A percentile compares a stretch with the other conserved stretches of the same genome.
These are phyloP conservation scores for Catostomus latipinnis DNA, from an alignment of 2,797 vertebrate species.

Conservation along the genomic window DNA sequence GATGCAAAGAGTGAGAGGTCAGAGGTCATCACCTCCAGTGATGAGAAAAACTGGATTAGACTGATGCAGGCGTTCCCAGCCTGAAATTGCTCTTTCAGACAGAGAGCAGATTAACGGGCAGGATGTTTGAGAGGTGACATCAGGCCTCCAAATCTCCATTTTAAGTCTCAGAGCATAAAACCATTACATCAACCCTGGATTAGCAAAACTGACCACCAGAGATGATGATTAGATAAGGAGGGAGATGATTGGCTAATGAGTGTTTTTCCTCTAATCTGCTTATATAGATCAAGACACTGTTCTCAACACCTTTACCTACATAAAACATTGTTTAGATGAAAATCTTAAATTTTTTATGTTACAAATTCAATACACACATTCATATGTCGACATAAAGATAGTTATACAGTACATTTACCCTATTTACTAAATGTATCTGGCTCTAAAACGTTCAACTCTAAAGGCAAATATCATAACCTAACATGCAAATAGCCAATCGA, in stretches of 20 bases:
- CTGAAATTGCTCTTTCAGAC: constrained; percentile 46
- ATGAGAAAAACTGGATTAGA: constrained; percentile 32
- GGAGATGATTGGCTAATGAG: constrained; percentile 36
- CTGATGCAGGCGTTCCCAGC: neutral
- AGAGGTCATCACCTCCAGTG: constrained; percentile 6
- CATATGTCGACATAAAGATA: no score
- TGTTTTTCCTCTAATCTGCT: constrained; percentile 23
- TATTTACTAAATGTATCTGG: no score
- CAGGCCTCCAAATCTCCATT: constrained; percentile 35
- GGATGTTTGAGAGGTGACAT: constrained; percentile 36
- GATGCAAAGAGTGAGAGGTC: neutral
- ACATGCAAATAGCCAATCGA: no score
- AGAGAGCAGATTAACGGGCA: constrained; percentile 50
- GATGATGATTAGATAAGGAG: neutral
- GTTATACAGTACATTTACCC: no score
- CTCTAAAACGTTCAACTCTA: no score
- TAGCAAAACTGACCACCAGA: constrained; percentile 19
- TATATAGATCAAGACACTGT: neutral
- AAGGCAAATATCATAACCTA: no score
- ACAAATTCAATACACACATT: neutral
- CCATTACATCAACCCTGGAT: constrained; percentile 50
- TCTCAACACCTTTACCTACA: neutral
- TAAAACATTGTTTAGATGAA: constrained; percentile 1
- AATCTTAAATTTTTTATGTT: neutral
- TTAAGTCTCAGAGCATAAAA: constrained; percentile 36